Percentiles rank a stretch among this genome's conserved stretches.
These are phyloP conservation scores for Toxonevra muliebris DNA, from an alignment of 2,888 invertebrate species.

Conservation along the genomic window DNA sequence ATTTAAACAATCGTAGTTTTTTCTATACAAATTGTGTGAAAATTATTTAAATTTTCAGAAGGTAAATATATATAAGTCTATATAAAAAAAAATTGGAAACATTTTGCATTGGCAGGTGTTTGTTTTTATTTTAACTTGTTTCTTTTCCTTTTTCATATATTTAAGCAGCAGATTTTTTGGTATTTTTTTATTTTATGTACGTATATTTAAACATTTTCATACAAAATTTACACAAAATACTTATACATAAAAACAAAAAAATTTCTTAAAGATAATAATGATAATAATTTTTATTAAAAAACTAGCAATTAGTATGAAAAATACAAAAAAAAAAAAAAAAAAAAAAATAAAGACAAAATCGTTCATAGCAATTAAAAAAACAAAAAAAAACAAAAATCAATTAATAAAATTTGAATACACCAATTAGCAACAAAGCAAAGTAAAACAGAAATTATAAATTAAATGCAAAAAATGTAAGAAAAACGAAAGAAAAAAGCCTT, in stretches of 20 bases:
- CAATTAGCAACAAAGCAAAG: slow-evolving; percentile 41
- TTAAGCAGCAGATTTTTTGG: too few relatives aligned
- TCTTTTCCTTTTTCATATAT: too few relatives aligned
- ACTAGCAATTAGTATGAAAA: background rate
- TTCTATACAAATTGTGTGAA: background rate
- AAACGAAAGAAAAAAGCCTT: slow-evolving; percentile 24
- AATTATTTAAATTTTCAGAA: too few relatives aligned
- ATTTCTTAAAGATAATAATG: slow-evolving; percentile 1
- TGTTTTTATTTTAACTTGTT: too few relatives aligned
- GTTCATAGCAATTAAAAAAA: slow-evolving; percentile 38
- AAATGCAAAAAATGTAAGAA: slow-evolving; percentile 31
- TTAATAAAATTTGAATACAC: slow-evolving; percentile 39
- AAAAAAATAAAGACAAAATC: slow-evolving; percentile 3
- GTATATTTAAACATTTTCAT: too few relatives aligned
- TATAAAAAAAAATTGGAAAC: background rate
- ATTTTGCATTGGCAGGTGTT: too few relatives aligned
- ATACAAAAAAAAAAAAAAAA: background rate
- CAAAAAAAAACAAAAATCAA: slow-evolving; percentile 13
- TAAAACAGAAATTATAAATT: slow-evolving; percentile 25
- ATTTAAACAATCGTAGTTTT: background rate
- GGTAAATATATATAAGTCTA: too few relatives aligned
- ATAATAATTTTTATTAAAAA: slow-evolving; percentile 11
- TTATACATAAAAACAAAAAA: too few relatives aligned
- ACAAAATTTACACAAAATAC: background rate
- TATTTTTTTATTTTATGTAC: too few relatives aligned